A percentile compares a stretch with the other conserved stretches of the same genome.
These are phyloP conservation scores for Bergia puertoricense DNA, from an alignment of 92 coral and sea anemone species.

Conservation along the genomic window DNA sequence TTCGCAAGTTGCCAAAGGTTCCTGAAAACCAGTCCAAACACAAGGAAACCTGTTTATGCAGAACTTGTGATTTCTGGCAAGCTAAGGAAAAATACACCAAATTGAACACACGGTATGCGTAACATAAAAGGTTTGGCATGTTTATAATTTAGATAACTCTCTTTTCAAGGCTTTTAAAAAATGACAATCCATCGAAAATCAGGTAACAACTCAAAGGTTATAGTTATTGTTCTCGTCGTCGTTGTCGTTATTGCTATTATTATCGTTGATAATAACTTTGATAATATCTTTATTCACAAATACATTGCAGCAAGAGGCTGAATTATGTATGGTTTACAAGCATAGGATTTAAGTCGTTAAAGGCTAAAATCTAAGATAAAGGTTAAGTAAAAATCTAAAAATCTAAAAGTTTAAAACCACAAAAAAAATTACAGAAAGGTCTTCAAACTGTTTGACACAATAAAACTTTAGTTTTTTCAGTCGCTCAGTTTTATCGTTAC, in stretches of 20 bases:
- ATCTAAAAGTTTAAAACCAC: no score
- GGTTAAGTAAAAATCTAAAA: no score
- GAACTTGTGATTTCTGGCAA: not conserved
- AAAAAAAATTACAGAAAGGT: no score
- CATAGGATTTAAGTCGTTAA: no score
- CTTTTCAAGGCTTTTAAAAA: not conserved
- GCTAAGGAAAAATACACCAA: not conserved
- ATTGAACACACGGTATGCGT: not conserved
- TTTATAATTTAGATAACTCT: not conserved
- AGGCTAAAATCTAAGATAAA: no score
- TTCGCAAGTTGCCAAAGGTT: conserved; percentile 29
- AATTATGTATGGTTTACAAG: no score
- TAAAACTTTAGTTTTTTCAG: no score
- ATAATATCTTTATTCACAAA: no score
- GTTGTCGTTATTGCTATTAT: not conserved
- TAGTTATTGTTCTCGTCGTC: not conserved
- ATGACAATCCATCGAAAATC: not conserved
- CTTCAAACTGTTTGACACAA: no score
- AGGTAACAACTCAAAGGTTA: no score
- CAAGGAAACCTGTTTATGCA: not conserved
- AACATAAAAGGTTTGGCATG: not conserved
- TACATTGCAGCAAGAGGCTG: no score
- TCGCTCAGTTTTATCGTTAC: not conserved
- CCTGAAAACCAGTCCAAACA: not conserved
- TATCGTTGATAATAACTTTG: not conserved